Percentiles rank a stretch among this genome's conserved stretches.
Evolutionary conservation across 1,140 invertebrate species (phyloP).

Genomic region (Diplogasteroides magnus): DNA sequence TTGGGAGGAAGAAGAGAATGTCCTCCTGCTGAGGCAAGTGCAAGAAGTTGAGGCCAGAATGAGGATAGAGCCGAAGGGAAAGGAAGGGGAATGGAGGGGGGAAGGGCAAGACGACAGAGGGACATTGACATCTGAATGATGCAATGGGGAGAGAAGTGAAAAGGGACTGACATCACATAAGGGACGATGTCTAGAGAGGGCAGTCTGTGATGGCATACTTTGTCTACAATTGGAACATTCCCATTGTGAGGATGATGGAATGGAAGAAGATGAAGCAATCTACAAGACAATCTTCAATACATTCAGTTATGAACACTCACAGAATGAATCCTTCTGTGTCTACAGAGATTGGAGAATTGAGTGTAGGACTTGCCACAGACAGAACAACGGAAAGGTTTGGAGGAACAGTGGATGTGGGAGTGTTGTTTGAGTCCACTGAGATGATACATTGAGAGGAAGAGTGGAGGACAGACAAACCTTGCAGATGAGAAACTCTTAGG

Average conservation of each 20-base stretch:
- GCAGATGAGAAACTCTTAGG: constrained; percentile 41
- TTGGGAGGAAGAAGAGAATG: background rate
- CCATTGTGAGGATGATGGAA: too few relatives aligned
- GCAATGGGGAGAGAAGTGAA: constrained; percentile 36
- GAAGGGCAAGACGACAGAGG: background rate
- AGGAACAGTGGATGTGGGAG: constrained; percentile 94
- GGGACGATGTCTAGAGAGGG: constrained; percentile 42
- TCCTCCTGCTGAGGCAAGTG: background rate
- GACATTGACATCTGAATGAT: constrained; percentile 1
- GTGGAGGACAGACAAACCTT: constrained; percentile 20
- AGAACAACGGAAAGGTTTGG: constrained; percentile 85
- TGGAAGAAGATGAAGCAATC: too few relatives aligned
- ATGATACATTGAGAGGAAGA: background rate
- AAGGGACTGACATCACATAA: constrained; percentile 40
- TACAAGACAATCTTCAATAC: too few relatives aligned
- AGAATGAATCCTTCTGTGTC: constrained; percentile 93
- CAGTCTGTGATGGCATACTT: constrained; percentile 33
- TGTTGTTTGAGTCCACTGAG: constrained; percentile 92
- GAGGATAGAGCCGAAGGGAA: background rate
- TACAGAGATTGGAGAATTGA: constrained; percentile 97
- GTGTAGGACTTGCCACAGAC: constrained; percentile 69
- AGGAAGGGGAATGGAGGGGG: background rate
- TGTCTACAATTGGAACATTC: constrained; percentile 30
- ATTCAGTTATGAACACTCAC: constrained; percentile 18
- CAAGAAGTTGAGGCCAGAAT: background rate